Conservation (phyloP, 1,140 invertebrate species). For the Saccostrea cuccullata region DNA sequence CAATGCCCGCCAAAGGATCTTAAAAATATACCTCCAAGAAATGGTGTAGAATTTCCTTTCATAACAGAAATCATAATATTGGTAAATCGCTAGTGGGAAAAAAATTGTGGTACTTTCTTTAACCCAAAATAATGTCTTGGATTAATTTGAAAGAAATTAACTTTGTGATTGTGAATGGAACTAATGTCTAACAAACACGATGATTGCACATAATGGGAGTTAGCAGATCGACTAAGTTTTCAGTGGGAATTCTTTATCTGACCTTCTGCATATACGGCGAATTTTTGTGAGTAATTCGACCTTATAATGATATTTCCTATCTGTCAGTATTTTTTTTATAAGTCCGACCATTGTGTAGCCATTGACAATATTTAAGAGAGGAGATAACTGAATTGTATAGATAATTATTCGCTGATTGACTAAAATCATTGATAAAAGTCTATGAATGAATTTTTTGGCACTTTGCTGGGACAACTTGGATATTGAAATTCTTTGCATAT, state of each 20-base stretch:
- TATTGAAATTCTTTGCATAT: slow-evolving; percentile 27
- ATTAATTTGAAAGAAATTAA: neutral
- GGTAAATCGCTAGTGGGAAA: neutral
- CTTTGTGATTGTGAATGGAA: slow-evolving; percentile 24
- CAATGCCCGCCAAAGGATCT: neutral
- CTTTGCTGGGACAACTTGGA: slow-evolving; percentile 2
- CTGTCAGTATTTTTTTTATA: neutral
- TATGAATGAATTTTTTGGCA: slow-evolving; percentile 4
- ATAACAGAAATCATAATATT: neutral
- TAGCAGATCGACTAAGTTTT: slow-evolving; percentile 62
- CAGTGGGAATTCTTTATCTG: slow-evolving; percentile 61
- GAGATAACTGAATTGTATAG: neutral
- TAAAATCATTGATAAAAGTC: slow-evolving; percentile 36
- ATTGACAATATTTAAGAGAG: neutral
- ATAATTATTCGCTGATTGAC: slow-evolving; percentile 11
- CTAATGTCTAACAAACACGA: neutral
- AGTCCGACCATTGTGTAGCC: slow-evolving; percentile 17
- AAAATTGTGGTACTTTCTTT: neutral
- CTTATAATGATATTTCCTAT: neutral
- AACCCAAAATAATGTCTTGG: slow-evolving; percentile 8
- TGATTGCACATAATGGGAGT: slow-evolving; percentile 57
- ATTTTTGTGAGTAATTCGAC: slow-evolving; percentile 63
- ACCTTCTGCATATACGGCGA: slow-evolving; percentile 66
- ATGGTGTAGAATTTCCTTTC: neutral
- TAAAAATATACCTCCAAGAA: neutral